phyloP scores from a whole-genome alignment of 2,888 invertebrate species.

The Brassicogethes aeneus region DNA sequence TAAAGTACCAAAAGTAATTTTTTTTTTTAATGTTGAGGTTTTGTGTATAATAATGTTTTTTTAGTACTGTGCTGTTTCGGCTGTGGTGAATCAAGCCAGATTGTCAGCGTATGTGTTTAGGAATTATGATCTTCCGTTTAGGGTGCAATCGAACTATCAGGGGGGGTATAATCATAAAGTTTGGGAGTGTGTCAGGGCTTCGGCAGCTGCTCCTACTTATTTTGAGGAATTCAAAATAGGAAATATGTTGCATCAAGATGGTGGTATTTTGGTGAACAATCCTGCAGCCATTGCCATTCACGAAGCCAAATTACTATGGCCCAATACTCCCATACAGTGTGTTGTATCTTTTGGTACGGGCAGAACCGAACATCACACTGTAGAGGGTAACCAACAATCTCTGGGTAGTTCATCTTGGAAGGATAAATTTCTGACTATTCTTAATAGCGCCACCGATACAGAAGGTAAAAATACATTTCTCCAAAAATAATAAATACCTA shows the following conservation, averaged over 20 bases:
- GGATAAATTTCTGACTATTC: constrained; percentile 69
- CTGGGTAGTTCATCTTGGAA: constrained; percentile 53
- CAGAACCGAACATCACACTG: constrained; percentile 42
- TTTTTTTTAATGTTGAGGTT: constrained; percentile 1
- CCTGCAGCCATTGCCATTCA: constrained; percentile 82
- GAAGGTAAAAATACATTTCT: constrained; percentile 49
- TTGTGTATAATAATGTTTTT: no score
- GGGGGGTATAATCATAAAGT: constrained; percentile 61
- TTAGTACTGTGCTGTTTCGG: constrained; percentile 69
- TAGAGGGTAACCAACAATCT: constrained; percentile 30
- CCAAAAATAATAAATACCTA: not conserved
- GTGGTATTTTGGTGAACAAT: constrained; percentile 80
- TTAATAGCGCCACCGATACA: constrained; percentile 81
- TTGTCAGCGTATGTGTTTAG: constrained; percentile 76
- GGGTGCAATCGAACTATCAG: constrained; percentile 58
- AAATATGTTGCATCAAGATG: constrained; percentile 67
- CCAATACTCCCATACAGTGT: constrained; percentile 61
- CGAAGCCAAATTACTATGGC: constrained; percentile 79
- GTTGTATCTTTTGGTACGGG: constrained; percentile 81
- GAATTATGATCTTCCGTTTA: constrained; percentile 68
- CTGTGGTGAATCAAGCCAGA: constrained; percentile 64
- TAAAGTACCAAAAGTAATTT: constrained; percentile 47
- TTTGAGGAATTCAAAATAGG: constrained; percentile 72
- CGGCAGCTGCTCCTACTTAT: constrained; percentile 87
- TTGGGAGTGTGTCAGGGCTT: constrained; percentile 82